Evolutionary conservation across 1,140 invertebrate species (phyloP).

Genomic region (Bicyclus anynana): DNA sequence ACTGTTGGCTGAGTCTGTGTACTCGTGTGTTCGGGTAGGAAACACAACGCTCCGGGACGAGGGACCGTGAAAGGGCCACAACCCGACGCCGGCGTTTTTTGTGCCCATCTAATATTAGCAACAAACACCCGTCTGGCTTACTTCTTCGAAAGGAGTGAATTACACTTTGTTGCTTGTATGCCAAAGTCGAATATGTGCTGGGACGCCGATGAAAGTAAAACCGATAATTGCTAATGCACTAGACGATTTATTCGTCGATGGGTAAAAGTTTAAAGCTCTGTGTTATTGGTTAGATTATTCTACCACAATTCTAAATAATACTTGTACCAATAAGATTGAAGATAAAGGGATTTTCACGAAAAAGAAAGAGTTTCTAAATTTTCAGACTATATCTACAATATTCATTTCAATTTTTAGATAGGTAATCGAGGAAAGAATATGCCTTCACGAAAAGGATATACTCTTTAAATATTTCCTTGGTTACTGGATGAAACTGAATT

Average conservation of each 20-base stretch:
- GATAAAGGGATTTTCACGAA: no score
- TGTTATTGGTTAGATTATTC: neutral
- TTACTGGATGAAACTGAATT: no score
- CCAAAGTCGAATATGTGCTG: constrained; percentile 14
- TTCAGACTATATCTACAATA: no score
- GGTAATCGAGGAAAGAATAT: no score
- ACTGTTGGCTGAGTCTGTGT: constrained; percentile 40
- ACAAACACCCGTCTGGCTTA: constrained; percentile 53
- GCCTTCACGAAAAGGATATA: no score
- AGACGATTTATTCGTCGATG: constrained; percentile 8
- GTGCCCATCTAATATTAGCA: constrained; percentile 68
- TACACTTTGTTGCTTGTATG: constrained; percentile 23
- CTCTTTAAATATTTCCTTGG: no score
- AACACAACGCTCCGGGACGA: constrained; percentile 48
- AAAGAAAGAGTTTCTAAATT: no score
- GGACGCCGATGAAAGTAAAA: constrained; percentile 23
- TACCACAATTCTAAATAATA: no score
- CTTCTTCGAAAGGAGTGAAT: constrained; percentile 41
- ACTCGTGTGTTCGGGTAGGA: constrained; percentile 33
- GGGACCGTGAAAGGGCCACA: constrained; percentile 66
- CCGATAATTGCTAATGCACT: constrained; percentile 16
- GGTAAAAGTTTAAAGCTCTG: constrained; percentile 1
- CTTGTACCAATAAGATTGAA: no score
- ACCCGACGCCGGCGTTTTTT: constrained; percentile 60
- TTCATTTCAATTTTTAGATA: no score